phyloP scores from a whole-genome alignment of 2,113 vertebrate genomes.

The Barbus barbus region DNA sequence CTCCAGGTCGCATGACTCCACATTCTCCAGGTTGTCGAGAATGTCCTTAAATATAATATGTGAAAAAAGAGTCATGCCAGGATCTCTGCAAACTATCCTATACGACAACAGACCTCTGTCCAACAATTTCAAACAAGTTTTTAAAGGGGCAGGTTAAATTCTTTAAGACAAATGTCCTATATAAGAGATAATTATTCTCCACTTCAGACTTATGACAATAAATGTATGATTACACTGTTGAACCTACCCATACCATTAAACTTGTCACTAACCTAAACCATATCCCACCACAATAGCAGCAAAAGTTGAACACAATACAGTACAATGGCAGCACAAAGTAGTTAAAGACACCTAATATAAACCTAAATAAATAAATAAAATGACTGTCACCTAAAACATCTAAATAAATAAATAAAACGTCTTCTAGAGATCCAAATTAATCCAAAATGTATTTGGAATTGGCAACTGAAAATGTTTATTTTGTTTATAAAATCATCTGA shows the following conservation, averaged over 20 bases:
- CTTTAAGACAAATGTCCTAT: too few relatives aligned
- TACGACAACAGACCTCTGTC: not conserved
- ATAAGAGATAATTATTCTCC: too few relatives aligned
- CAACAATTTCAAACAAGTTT: too few relatives aligned
- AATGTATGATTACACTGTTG: too few relatives aligned
- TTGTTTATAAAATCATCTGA: not conserved
- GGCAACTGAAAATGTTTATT: not conserved
- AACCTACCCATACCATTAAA: too few relatives aligned
- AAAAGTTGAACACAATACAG: too few relatives aligned
- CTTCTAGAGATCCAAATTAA: not conserved
- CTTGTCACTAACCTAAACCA: too few relatives aligned
- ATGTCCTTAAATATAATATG: conserved; percentile 75
- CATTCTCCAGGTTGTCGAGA: conserved; percentile 87
- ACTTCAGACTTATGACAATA: too few relatives aligned
- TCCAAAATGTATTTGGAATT: not conserved
- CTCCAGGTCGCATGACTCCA: conserved; percentile 88
- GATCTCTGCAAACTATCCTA: not conserved
- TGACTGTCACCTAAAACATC: not conserved
- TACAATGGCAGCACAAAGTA: too few relatives aligned
- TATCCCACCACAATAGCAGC: too few relatives aligned
- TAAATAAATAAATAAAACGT: not conserved
- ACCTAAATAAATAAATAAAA: not conserved
- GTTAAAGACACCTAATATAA: too few relatives aligned
- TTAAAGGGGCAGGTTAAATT: too few relatives aligned
- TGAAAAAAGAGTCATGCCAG: not conserved